These are phyloP conservation scores for Austrofundulus limnaeus DNA, from an alignment of 2,113 vertebrate genomes.

Conservation along the genomic window DNA sequence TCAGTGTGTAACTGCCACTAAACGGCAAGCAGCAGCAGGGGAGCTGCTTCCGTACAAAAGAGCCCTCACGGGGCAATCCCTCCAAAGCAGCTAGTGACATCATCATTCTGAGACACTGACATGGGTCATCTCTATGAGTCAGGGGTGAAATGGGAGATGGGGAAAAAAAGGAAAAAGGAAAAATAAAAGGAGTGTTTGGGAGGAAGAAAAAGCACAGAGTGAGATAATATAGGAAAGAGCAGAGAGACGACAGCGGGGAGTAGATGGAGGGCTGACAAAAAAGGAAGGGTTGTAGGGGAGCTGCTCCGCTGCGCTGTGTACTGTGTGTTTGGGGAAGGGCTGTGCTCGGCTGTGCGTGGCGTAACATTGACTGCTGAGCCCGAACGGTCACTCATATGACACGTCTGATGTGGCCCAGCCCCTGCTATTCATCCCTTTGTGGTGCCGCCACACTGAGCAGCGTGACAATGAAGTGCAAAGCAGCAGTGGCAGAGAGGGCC, in stretches of 20 bases:
- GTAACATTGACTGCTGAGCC: conserved; percentile 65
- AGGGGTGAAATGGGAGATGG: conserved; percentile 69
- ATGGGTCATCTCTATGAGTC: conserved; percentile 68
- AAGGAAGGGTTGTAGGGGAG: conserved; percentile 36
- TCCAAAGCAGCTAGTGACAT: conserved; percentile 70
- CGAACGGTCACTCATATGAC: conserved; percentile 80
- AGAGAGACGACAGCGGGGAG: conserved; percentile 39
- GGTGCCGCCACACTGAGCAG: conserved; percentile 77
- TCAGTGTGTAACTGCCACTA: conserved; percentile 28
- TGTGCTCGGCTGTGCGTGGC: conserved; percentile 56
- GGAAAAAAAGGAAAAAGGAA: conserved; percentile 33
- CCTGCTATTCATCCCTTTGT: conserved; percentile 80
- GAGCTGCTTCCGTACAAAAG: conserved; percentile 61
- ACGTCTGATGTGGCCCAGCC: conserved; percentile 80
- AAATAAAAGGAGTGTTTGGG: conserved; percentile 14
- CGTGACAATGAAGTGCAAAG: conserved; percentile 83
- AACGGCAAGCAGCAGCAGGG: conserved; percentile 56
- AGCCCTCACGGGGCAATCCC: conserved; percentile 60
- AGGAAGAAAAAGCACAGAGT: conserved; percentile 48
- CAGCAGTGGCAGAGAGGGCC: conserved; percentile 78
- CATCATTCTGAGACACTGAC: conserved; percentile 76
- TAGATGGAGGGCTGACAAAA: conserved; percentile 56
- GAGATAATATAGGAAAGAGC: conserved; percentile 30
- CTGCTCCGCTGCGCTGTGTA: conserved; percentile 23
- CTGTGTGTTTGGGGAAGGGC: conserved; percentile 10